Evolutionary conservation across 1,140 invertebrate genomes (phyloP), one percentile per base, ranked within the genome.

Genomic region (Ceratina australensis): DNA sequence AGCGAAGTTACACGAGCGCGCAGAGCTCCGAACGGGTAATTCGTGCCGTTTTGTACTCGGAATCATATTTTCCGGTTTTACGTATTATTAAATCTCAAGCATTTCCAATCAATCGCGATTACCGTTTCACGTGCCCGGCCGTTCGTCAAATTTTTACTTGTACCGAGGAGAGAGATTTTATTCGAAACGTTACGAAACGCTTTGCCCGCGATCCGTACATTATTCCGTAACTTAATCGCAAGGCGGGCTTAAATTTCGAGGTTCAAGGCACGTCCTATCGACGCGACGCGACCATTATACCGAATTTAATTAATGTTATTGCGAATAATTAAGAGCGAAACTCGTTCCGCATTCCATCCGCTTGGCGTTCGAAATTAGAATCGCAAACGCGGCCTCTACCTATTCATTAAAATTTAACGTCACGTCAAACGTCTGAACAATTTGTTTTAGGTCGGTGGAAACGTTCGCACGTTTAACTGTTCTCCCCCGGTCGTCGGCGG

Each of bases 351-450:
- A 42, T 52, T 73, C 18, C 16, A 26, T 0, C 47, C 49, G 20
- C 16, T 15, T n/a, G 47, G 22, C 24, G 13, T 18, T 66, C 8
- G 64, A 66, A 56, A 68, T 56, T 33, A 33, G 66, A 56, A 56
- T 50, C 15, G 22, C 47, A 22, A 66, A 66, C 64, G 33, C 33
- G 2, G 42, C 33, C 42, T 2, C 20, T 8, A 24, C 26, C 22
- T n/a, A 66, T 66, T 65, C 61, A 57, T 65, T 74, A n/a, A 65
- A 74, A 66, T 65, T 66, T 66, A 74, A 57, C 61, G 61, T 74
- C 61, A 15, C 50, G 61, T 47, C 72, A 57, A 54, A 57, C 2
- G 28, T 66, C 22, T 52, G 60, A 74, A 74, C 54, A 54, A 18
- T 74, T 74, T 47, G 47, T 60, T 71, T 63, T 52, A 10, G 20